Evolutionary conservation across 1,140 invertebrate genomes (phyloP).

Genomic region (Drosophila arizonae): DNA sequence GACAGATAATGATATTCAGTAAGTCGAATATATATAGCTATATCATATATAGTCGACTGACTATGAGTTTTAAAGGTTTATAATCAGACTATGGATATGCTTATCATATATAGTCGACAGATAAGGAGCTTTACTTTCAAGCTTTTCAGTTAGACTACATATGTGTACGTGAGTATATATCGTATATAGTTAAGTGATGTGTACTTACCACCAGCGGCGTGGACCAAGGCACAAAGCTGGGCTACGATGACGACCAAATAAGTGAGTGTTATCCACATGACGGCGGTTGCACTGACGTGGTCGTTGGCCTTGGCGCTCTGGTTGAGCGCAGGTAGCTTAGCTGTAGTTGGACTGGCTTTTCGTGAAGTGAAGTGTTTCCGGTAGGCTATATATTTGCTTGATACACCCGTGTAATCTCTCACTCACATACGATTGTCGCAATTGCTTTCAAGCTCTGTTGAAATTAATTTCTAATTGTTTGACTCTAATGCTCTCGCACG

Average conservation of each 20-base stretch:
- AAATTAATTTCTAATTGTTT: slow-evolving; percentile 4
- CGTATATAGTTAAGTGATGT: too few species aligned
- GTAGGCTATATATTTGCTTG: slow-evolving; percentile 10
- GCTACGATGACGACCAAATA: slow-evolving; percentile 51
- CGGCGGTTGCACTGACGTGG: slow-evolving; percentile 47
- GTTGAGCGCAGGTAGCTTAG: not conserved
- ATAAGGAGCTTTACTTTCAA: too few species aligned
- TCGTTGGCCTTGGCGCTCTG: slow-evolving; percentile 19
- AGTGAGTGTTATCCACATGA: slow-evolving; percentile 63
- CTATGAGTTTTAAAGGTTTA: too few species aligned
- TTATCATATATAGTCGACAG: too few species aligned
- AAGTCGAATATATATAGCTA: too few species aligned
- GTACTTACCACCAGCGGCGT: slow-evolving; percentile 68
- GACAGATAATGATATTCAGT: too few species aligned
- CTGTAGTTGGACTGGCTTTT: not conserved
- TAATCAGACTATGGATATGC: too few species aligned
- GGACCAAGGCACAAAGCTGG: slow-evolving; percentile 60
- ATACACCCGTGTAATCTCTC: slow-evolving; percentile 25
- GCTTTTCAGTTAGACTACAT: too few species aligned
- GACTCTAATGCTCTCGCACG: not conserved
- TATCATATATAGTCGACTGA: too few species aligned
- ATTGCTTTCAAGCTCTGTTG: slow-evolving; percentile 36
- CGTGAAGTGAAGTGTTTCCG: not conserved
- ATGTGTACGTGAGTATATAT: too few species aligned
- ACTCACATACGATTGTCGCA: slow-evolving; percentile 51